Base-by-base conservation (phyloP, 1,140 invertebrate genomes). In the Trypoxylus dichotomus region DNA sequence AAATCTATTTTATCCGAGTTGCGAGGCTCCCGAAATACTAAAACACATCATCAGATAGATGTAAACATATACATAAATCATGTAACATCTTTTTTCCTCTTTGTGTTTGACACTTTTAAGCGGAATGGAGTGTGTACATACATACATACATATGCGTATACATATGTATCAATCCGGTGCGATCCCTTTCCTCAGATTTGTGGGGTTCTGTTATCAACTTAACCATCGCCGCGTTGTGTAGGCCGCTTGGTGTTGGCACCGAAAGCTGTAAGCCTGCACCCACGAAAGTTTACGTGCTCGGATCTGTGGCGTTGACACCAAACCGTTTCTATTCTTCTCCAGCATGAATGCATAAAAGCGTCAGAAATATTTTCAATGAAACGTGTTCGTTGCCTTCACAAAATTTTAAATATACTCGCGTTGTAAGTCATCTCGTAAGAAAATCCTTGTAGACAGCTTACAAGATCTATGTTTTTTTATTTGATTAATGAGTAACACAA, bases 161-260 rank as follows among this genome's bases (percentile, higher is more conserved):
- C 60, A 68, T 68, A 68, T 29, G 60, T 68, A 68, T 68, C 60
- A 68, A 68, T 68, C 60, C 60, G 21, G 60, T 24, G 24, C 7
- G 60, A 68, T 68, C 60, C 60, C 60, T 68, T 68, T 68, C 15
- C 60, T 27, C 60, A 68, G 60, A 68, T 68, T 68, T 24, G 60
- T 68, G 60, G 24, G 60, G 60, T 68, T 68, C 60, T 15, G 60
- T 68, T 68, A 68, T 68, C 24, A 68, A 24, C 60, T 68, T 68
- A 68, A 68, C 60, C 15, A 68, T 68, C 60, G 21, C 27, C 8
- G 60, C 8, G 60, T 27, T 68, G 60, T 25, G 27, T 27, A 68
- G 8, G 24, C 27, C 0, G 21, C 24, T 8, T 15, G 60, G 21
- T 68, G 60, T 25, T 68, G 60, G 60, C 60, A 68, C 60, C 60